These are phyloP conservation scores for Pitta sordida DNA, from an alignment of 2,113 vertebrate species.

Conservation along the genomic window DNA sequence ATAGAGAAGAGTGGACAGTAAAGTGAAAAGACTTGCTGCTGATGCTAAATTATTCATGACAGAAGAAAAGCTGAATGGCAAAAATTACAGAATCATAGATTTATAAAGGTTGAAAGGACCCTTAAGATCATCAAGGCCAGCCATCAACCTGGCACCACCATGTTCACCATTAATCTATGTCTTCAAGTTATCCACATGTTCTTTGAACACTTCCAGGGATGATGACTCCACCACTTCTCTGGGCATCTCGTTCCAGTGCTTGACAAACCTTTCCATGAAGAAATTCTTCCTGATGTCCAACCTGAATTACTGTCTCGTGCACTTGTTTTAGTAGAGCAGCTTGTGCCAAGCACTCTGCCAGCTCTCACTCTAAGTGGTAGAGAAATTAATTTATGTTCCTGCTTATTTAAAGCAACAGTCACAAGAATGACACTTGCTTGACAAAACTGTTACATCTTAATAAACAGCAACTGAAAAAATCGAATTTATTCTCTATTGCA, in stretches of 20 bases:
- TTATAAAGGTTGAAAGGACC: not conserved
- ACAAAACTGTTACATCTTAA: not conserved
- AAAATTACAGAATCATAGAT: not conserved
- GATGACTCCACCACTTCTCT: not conserved
- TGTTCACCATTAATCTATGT: not conserved
- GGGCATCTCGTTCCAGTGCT: not conserved
- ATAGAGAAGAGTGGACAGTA: not conserved
- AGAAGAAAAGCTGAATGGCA: not conserved
- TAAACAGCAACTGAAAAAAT: slow-evolving; percentile 10
- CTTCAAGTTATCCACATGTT: not conserved
- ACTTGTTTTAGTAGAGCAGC: not conserved
- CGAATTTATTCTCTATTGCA: not conserved
- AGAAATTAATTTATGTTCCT: not conserved
- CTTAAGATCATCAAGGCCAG: not conserved
- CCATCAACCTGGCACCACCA: not conserved
- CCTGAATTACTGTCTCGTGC: not conserved
- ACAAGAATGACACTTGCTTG: slow-evolving; percentile 7
- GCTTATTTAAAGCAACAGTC: not conserved
- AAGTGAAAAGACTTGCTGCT: not conserved
- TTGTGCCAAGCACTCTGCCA: not conserved
- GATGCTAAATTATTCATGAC: not conserved
- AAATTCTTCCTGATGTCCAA: not conserved
- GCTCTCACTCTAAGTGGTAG: not conserved
- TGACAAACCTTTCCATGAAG: not conserved
- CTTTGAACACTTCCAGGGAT: not conserved